Percentiles rank a stretch among this genome's conserved stretches.
These are phyloP conservation scores for Murina feae DNA, from an alignment of 2,113 vertebrate genomes.

Conservation along the genomic window DNA sequence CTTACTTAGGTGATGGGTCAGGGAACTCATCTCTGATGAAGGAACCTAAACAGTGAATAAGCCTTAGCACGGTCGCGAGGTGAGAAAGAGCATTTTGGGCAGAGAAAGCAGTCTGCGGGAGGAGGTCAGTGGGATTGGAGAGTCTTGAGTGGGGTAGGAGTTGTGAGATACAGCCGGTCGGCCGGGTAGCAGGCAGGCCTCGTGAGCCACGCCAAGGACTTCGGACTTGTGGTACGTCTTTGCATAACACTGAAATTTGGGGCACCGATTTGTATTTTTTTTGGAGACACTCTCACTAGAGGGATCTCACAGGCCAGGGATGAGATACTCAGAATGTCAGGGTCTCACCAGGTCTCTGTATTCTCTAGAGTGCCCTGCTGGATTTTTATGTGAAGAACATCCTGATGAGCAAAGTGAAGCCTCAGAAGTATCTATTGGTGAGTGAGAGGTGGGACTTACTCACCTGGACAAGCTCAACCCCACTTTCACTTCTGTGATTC, in stretches of 20 bases:
- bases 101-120: background rate
- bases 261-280: background rate
- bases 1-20: background rate
- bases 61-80: background rate
- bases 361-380: conserved; percentile 85
- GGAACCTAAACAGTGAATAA: background rate
- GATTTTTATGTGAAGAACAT: conserved; percentile 96
- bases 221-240: background rate
- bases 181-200: background rate
- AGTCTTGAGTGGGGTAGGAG: background rate
- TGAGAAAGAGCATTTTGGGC: background rate
- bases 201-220: background rate
- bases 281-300: background rate
- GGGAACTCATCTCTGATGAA: background rate
- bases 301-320: background rate
- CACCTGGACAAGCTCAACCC: background rate
- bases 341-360: background rate
- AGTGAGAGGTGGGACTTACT: conserved; percentile 52
- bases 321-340: background rate
- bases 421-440: conserved; percentile 91
- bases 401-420: conserved; percentile 95
- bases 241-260: background rate
- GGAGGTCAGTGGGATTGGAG: background rate
- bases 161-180: background rate
- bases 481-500: fast-evolving